Base-by-base conservation (phyloP, 2,888 invertebrate genomes). In the Cactoblastis cactorum region DNA sequence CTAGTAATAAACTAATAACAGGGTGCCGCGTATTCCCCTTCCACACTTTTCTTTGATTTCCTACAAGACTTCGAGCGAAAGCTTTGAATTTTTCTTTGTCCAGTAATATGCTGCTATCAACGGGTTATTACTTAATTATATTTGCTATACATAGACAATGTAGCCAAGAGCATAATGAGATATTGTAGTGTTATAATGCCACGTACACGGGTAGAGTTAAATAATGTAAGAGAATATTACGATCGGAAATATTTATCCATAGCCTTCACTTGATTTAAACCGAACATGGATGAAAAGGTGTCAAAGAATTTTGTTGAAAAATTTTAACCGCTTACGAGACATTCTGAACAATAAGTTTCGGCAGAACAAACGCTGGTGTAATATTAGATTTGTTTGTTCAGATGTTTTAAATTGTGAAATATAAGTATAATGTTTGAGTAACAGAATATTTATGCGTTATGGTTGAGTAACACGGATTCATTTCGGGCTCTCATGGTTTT, bases 41-140 rank as follows among this genome's bases (percentile, higher is more conserved):
- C 81, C 71, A 71, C 74, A 74, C 67, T 66, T 79, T 83, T 84
- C 84, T 84, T 88, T 87, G 88, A 88, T 87, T 87, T 85, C 71
- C 69, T 70, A 62, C 64, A 59, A 69, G 58, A 58, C 62, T 52
- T 34, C 46, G 18, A 58, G 58, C 58, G 62, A 65, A 69, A 61
- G 54, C 57, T 59, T 62, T 59, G 64, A 71, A 66, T 65, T 77
- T 79, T 78, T 70, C 65, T 54, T 57, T 66, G 59, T 66, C 71
- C 57, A 72, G 63, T 82, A 83, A 85, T 85, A 85, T 83, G 55
- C 55, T 53, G 55, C 52, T 61, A 61, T 69, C 62, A 71, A 71
- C 62, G 63, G 61, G 64, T 70, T 66, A 72, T 80, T 77, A 76
- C 56, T 55, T 47, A 48, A 62, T 65, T 70, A 60, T 55, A 55